Conservation (phyloP, 1,140 invertebrate species). For the Drosophila ogumai region DNA sequence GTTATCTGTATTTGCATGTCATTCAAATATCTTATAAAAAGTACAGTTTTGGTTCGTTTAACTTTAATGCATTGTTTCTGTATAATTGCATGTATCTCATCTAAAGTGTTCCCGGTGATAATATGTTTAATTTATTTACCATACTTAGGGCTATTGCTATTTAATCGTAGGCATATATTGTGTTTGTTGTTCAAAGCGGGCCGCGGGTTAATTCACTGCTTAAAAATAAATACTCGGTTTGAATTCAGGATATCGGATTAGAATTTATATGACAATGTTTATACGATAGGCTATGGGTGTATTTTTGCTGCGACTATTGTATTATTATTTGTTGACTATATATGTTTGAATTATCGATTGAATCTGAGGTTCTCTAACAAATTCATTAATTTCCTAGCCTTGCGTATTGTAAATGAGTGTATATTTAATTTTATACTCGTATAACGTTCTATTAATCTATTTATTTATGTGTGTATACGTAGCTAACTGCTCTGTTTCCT, state of each 20-base stretch:
- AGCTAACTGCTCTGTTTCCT: conserved; percentile 31
- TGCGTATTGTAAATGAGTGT: conserved; percentile 75
- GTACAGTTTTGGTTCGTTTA: conserved; percentile 77
- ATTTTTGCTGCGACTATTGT: conserved; percentile 17
- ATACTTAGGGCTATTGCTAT: conserved; percentile 54
- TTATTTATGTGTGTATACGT: conserved; percentile 56
- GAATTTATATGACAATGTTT: conserved; percentile 46
- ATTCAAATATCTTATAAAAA: conserved; percentile 82
- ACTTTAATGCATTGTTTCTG: conserved; percentile 57
- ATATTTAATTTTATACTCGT: conserved; percentile 71
- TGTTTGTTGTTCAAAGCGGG: conserved; percentile 52
- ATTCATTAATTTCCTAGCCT: conserved; percentile 67
- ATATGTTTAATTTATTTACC: conserved; percentile 42
- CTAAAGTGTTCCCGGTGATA: conserved; percentile 70
- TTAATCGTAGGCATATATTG: conserved; percentile 26
- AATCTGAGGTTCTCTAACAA: conserved; percentile 56
- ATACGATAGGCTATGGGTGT: conserved; percentile 32
- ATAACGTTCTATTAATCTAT: conserved; percentile 63
- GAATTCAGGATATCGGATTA: conserved; percentile 13
- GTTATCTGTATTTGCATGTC: conserved; percentile 62
- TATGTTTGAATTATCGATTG: conserved; percentile 16
- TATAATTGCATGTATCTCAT: conserved; percentile 65
- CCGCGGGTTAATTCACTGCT: conserved; percentile 29
- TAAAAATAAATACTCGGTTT: conserved; percentile 27
- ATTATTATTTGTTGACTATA: conserved; percentile 45